phyloP scores from a whole-genome alignment of 2,113 vertebrate species.

The Callithrix jacchus region DNA sequence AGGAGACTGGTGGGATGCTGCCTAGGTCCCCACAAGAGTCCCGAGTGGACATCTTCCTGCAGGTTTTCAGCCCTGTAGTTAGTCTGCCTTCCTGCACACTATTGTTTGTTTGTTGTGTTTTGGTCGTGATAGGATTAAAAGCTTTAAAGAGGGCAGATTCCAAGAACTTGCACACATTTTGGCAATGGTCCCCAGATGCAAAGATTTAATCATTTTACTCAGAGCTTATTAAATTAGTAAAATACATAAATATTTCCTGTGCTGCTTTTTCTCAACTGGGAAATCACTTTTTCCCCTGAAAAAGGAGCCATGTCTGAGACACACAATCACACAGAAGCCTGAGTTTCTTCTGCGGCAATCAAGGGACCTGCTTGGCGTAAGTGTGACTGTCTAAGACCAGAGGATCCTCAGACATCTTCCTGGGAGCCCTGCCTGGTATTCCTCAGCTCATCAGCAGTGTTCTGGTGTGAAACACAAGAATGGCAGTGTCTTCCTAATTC shows the following conservation, averaged over 20 bases:
- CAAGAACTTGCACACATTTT: background rate
- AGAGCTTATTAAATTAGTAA: background rate
- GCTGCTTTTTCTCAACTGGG: constrained; percentile 12
- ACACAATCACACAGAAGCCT: too few relatives aligned
- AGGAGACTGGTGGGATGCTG: too few relatives aligned
- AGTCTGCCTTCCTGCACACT: background rate
- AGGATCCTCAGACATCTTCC: background rate
- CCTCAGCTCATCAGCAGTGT: background rate
- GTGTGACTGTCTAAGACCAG: background rate
- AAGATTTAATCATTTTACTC: background rate
- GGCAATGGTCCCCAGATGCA: background rate
- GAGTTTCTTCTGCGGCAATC: background rate
- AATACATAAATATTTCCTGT: background rate
- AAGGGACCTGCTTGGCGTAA: background rate
- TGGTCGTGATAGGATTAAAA: background rate
- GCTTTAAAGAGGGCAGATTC: background rate
- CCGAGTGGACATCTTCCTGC: background rate
- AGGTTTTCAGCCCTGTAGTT: background rate
- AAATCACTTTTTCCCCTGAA: background rate
- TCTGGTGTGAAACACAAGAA: background rate
- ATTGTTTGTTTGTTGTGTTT: background rate
- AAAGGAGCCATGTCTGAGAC: background rate
- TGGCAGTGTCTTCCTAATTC: background rate
- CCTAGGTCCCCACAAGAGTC: fast-evolving
- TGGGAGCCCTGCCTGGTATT: background rate